Percentiles rank a stretch among this genome's conserved stretches.
These are phyloP conservation scores for Andrena praecox DNA, from an alignment of 2,888 invertebrate genomes.

Conservation along the genomic window DNA sequence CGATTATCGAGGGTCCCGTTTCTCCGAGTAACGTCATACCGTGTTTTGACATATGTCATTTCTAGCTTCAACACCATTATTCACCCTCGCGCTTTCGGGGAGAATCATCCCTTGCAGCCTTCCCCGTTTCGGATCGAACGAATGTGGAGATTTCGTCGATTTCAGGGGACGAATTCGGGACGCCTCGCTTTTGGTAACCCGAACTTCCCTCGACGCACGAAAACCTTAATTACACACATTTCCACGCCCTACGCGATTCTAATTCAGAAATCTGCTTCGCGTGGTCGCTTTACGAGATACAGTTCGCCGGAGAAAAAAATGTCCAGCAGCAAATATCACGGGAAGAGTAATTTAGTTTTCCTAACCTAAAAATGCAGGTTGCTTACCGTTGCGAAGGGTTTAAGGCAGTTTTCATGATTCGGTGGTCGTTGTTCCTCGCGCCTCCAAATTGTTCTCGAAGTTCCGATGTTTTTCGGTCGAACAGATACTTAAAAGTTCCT, in stretches of 20 bases:
- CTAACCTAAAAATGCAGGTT: constrained; percentile 26
- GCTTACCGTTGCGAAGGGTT: not conserved
- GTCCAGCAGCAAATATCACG: not conserved
- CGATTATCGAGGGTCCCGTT: not conserved
- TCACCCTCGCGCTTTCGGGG: not conserved
- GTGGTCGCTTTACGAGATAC: not conserved
- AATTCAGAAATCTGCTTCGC: not conserved
- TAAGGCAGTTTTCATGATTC: no score
- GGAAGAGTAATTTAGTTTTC: not conserved
- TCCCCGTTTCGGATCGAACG: not conserved
- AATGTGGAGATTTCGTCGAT: not conserved
- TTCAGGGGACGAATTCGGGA: not conserved
- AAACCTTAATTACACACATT: not conserved
- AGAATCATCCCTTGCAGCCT: not conserved
- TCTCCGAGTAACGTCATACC: constrained; percentile 22
- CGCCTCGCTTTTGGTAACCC: not conserved
- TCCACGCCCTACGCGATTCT: not conserved
- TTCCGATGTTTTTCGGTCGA: no score
- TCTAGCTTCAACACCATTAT: not conserved
- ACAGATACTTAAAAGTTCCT: no score
- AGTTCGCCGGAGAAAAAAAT: not conserved
- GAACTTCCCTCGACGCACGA: not conserved
- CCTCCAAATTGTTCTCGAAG: no score
- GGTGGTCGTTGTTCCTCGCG: no score
- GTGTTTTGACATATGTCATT: constrained; percentile 59